Percentiles rank a stretch among this genome's conserved stretches.
phyloP scores from a whole-genome alignment of 2,797 vertebrate genomes.

The Hirundo rustica region DNA sequence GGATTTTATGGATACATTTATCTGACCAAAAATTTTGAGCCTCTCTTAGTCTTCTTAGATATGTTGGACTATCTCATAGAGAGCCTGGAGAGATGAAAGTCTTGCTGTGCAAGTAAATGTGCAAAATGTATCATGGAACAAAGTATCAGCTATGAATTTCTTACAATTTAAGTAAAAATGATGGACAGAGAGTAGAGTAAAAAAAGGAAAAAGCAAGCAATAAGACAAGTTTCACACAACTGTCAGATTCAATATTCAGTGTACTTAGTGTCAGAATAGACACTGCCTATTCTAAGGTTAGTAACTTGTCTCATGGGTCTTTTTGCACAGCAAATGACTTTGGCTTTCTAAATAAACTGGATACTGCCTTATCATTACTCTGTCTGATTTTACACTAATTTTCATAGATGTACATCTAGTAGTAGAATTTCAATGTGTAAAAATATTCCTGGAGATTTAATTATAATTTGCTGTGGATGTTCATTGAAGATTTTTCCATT shows the following conservation, averaged over 20 bases:
- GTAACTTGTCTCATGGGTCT: not conserved
- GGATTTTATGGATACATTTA: not conserved
- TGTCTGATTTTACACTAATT: not conserved
- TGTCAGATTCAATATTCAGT: not conserved
- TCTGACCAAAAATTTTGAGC: not conserved
- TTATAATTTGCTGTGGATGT: not conserved
- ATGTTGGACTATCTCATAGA: not conserved
- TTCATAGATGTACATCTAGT: not conserved
- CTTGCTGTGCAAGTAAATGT: not conserved
- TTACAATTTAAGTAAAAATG: not conserved
- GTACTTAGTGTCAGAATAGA: not conserved
- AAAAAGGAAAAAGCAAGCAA: not conserved
- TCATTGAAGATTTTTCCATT: not conserved
- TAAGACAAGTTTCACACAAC: not conserved
- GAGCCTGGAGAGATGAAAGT: not conserved
- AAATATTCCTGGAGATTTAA: not conserved
- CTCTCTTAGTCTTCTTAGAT: not conserved
- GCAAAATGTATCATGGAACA: not conserved
- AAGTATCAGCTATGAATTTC: not conserved
- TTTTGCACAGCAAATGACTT: not conserved
- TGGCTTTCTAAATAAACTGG: not conserved
- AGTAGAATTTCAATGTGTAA: not conserved
- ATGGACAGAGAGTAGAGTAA: not conserved
- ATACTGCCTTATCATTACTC: not conserved
- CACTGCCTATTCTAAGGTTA: not conserved